Percentiles rank a stretch among this genome's conserved stretches.
Evolutionary conservation across 2,888 invertebrate species (phyloP).

Genomic region (Drosophila atripex): DNA sequence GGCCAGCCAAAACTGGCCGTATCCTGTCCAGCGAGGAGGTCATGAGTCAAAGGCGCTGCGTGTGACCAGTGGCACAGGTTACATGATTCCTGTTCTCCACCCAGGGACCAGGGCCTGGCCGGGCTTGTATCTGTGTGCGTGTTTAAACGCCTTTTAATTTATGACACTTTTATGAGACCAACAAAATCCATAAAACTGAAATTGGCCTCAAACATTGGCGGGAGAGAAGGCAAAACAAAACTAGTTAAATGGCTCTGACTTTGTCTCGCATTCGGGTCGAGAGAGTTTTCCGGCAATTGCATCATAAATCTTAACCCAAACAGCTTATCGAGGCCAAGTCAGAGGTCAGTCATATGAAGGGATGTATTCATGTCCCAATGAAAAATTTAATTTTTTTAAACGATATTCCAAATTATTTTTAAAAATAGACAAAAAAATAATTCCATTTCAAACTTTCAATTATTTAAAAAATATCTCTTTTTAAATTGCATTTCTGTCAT

Average conservation of each 20-base stretch:
- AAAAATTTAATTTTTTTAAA: background rate
- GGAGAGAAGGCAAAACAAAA: slow-evolving; percentile 57
- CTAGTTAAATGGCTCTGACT: slow-evolving; percentile 40
- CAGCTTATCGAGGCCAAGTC: slow-evolving; percentile 43
- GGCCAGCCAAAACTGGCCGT: slow-evolving; percentile 12
- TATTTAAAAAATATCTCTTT: background rate
- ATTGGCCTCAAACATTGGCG: slow-evolving; percentile 51
- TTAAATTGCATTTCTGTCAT: background rate
- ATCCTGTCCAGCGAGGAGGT: slow-evolving; percentile 35
- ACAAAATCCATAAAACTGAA: slow-evolving; percentile 67
- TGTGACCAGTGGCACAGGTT: slow-evolving; percentile 76
- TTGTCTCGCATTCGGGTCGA: slow-evolving; percentile 33
- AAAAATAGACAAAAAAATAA: no score
- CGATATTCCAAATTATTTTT: no score
- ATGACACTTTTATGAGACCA: slow-evolving; percentile 80
- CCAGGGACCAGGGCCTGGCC: background rate
- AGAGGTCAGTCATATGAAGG: slow-evolving; percentile 45
- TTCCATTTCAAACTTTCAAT: no score
- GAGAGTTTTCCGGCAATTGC: slow-evolving; percentile 68
- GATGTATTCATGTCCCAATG: background rate
- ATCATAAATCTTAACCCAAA: slow-evolving; percentile 76
- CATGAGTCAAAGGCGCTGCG: slow-evolving; percentile 69
- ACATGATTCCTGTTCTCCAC: slow-evolving; percentile 34
- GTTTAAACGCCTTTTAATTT: slow-evolving; percentile 81
- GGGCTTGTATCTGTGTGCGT: slow-evolving; percentile 43